These are phyloP conservation scores for Lagorchestes hirsutus DNA, from an alignment of 2,797 vertebrate species.

Conservation along the genomic window DNA sequence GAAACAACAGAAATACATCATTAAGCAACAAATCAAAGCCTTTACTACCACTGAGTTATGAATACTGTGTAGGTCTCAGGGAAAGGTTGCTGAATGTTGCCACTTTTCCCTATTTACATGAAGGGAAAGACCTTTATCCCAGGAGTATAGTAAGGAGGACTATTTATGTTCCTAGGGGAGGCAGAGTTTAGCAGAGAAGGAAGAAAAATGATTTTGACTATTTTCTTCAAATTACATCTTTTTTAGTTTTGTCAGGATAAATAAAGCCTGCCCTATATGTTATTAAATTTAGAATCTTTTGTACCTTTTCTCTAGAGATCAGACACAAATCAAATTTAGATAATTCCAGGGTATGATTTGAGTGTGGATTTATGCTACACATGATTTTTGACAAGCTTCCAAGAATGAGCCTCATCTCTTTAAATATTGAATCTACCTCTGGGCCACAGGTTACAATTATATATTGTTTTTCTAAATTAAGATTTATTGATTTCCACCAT, in stretches of 20 bases:
- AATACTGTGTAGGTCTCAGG: not conserved
- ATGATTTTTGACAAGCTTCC: not conserved
- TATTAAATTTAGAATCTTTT: not conserved
- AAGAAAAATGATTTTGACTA: not conserved
- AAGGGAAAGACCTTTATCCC: not conserved
- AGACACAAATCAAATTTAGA: not conserved
- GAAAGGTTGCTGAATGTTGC: not conserved
- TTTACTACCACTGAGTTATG: not conserved
- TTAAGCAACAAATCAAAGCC: not conserved
- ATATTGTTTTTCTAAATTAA: no score
- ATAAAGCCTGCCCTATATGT: not conserved
- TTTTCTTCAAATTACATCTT: not conserved
- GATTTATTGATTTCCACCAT: no score
- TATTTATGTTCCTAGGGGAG: not conserved
- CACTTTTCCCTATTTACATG: not conserved
- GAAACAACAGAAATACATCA: not conserved
- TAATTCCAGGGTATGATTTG: not conserved
- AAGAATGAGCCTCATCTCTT: not conserved
- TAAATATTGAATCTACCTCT: not conserved
- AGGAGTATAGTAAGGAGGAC: not conserved
- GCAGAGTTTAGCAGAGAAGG: not conserved
- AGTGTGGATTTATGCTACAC: not conserved
- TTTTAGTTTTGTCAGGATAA: not conserved
- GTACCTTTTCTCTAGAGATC: not conserved
- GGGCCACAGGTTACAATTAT: not conserved